Conservation (phyloP, 2,888 invertebrate genomes). For the Petrolisthes manimaculis region DNA sequence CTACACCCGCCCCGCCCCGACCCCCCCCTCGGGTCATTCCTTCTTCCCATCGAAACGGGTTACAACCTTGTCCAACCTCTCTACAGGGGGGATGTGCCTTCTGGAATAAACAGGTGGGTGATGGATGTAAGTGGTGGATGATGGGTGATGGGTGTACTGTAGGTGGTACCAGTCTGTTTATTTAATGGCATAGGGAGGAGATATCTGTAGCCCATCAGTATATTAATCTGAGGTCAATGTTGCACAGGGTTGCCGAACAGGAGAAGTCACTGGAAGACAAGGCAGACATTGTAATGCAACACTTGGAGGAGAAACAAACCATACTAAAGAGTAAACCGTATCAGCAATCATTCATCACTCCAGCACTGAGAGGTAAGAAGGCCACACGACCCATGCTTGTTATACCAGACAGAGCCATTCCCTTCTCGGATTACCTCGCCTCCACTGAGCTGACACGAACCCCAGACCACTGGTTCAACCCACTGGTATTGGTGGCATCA, state of each 20-base stretch:
- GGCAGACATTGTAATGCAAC: conserved; percentile 46
- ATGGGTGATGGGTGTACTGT: not conserved
- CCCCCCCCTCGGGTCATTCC: conserved; percentile 11
- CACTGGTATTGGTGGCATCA: not conserved
- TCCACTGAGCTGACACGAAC: not conserved
- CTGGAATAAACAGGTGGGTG: conserved; percentile 31
- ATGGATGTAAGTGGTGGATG: not conserved
- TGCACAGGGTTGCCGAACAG: conserved; percentile 28
- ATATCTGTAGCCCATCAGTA: not conserved
- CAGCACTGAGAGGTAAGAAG: not conserved
- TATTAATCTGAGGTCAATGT: not conserved
- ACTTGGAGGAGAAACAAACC: conserved; percentile 23
- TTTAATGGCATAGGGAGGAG: too few species aligned
- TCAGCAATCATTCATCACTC: not conserved
- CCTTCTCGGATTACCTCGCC: not conserved
- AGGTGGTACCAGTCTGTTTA: too few species aligned
- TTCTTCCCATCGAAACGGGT: not conserved
- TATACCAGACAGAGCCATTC: not conserved
- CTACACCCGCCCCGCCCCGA: not conserved
- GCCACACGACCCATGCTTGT: not conserved
- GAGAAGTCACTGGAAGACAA: conserved; percentile 51
- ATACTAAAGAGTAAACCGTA: too few species aligned
- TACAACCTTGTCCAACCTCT: conserved; percentile 9
- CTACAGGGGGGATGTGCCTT: conserved; percentile 36
- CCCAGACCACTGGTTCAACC: not conserved